Evolutionary conservation across 2,113 vertebrate species (phyloP), one percentile per base, ranked within the genome.

Genomic region (Aleadryas rufinucha): DNA sequence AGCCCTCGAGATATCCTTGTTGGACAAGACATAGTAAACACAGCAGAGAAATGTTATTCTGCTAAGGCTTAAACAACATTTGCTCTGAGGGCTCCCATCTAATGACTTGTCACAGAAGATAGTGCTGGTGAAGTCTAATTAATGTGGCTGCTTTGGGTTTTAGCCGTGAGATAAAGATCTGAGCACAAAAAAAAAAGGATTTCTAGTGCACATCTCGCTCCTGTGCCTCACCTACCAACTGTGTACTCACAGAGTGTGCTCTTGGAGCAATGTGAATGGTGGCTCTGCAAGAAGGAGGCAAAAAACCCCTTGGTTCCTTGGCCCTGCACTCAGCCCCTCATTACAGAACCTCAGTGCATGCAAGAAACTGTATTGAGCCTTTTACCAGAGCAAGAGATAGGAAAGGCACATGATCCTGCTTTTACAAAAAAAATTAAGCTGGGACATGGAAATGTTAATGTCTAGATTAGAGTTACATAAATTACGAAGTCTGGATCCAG

Each of bases 391-490:
- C 27, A 20, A 70, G 70, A 65, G 68, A 83, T 84, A 80, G 47
- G n/a, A 95, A 65, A 84, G 50, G 70, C 90, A 70, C 37, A 16
- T 11, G 84, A 83, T 83, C 59, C 59, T 91, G 52, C 22, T 93
- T 86, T 87, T 30, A 93, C 78, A 72, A 72, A 90, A 89, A 89
- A 94, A 90, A 77, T 65, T 91, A 91, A 72, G 35, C 63, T 59
- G 37, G 78, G 77, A 90, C 91, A 74, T 31, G 65, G 87, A 74
- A 94, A 91, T 16, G 83, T 89, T 95, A 75, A 92, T 81, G 80
- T 79, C 95, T 87, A 92, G 92, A 94, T 96, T 84, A 95, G 86
- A 82, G 83, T 81, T 90, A 89, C 90, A 90, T 70, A 94, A 95
- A 93, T 90, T 70, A 60, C 2, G 13, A 81, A 94, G 52, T 71